A percentile compares a stretch with the other conserved stretches of the same genome.
Conservation (phyloP, 2,797 vertebrate genomes). For the Adrianichthys oophorus region DNA sequence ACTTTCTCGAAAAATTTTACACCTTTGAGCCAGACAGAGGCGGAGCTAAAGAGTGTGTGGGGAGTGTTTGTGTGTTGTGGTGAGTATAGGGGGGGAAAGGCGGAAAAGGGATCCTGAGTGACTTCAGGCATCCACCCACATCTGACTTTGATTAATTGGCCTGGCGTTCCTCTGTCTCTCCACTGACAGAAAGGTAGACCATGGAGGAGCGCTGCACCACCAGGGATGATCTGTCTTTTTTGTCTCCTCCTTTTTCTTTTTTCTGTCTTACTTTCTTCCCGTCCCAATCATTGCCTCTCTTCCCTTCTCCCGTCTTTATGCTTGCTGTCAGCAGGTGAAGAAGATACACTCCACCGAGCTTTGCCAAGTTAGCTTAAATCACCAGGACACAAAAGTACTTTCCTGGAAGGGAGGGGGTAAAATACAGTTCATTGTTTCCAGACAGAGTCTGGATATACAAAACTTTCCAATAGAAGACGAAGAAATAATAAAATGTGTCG, state of each 20-base stretch:
- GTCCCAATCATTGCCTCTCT: slow-evolving; percentile 14
- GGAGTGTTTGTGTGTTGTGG: slow-evolving; percentile 25
- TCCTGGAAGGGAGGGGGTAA: slow-evolving; percentile 3
- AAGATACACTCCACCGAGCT: slow-evolving; percentile 71
- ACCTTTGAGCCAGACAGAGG: slow-evolving; percentile 44
- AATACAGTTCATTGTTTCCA: slow-evolving; percentile 48
- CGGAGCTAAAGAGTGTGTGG: slow-evolving; percentile 13
- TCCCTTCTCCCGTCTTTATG: slow-evolving; percentile 12
- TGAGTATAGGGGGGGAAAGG: slow-evolving; percentile 62
- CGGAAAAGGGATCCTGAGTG: slow-evolving; percentile 89
- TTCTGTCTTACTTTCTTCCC: slow-evolving; percentile 24
- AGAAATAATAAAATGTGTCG: slow-evolving; percentile 9
- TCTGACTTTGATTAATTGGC: slow-evolving; percentile 99
- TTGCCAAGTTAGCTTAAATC: slow-evolving; percentile 73
- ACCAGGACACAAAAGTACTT: slow-evolving; percentile 52
- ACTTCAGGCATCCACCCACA: slow-evolving; percentile 92
- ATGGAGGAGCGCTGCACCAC: slow-evolving; percentile 63
- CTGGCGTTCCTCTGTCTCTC: slow-evolving; percentile 84
- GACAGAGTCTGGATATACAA: slow-evolving; percentile 26
- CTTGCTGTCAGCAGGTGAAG: slow-evolving; percentile 68
- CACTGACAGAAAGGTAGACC: slow-evolving; percentile 87
- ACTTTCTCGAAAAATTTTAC: slow-evolving; percentile 64
- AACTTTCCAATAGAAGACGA: slow-evolving; percentile 14
- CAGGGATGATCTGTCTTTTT: slow-evolving; percentile 61
- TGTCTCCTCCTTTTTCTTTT: slow-evolving; percentile 11